Evolutionary conservation across 64 coral and sea anemone species (phyloP), one percentile per base, ranked within the genome.

Genomic region (Dendrophyllia cribrosa): DNA sequence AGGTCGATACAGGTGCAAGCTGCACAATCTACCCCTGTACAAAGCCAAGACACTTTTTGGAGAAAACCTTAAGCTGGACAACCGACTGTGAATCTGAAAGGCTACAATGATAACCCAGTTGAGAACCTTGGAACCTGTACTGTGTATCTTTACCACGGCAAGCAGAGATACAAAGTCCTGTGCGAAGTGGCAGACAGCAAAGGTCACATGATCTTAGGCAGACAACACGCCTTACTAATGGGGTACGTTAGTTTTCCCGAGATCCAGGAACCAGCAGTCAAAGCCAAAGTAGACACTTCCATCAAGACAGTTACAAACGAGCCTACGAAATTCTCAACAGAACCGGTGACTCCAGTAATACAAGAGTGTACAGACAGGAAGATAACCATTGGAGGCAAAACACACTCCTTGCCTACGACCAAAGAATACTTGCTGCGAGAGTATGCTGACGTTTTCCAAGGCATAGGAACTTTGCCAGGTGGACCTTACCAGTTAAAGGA

Each of bases 401-500:
- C 60, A 67, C 92, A 88, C 51, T 59, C 66, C 0, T 79, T 34
- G 50, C 66, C 92, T 8, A 75, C 79, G 59, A 88, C 75, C n/a
- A 93, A 87, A 34, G 74, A 80, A 3, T 87, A 93, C 58, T 45
- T 70, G 58, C 59, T 93, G n/a, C 23, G 68, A 13, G 91, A 78
- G 25, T 87, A 87, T 50, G 5, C 45, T 19, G 74, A 93, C 59
- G 74, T 70, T 19, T 92, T 92, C 51, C 51, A 74, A 87, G 83
- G 84, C 7, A 93, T 79, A 70, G 74, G 83, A 20, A 75, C 58
- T 20, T 93, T 93, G 50, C 83, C 83, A 6, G 91, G 84, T 73
- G 83, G 10, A 70, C 73, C 74, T 3, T 70, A 80, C 14, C 83
- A 93, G 75, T 74, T 88, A 51, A 74, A 93, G 16, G 24, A 87